Evolutionary conservation across 2,888 invertebrate species (phyloP), one percentile per base, ranked within the genome.

Genomic region (Conistra vaccinii): DNA sequence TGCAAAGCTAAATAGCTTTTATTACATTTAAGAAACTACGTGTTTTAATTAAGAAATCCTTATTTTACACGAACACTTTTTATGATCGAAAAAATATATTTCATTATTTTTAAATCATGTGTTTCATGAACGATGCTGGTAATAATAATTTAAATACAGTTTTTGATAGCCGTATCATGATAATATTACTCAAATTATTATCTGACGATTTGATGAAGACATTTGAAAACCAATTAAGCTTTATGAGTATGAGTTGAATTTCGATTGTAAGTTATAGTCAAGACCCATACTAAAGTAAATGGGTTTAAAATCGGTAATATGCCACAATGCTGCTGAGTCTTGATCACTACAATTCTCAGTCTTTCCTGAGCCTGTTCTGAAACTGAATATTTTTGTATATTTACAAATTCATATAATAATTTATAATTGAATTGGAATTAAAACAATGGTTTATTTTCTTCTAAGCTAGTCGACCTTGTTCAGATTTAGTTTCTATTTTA

Each of bases 1-100:
- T 80, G 80, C 81, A 81, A 80, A 80, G 75, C 78, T 79, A 57
- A n/a, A 68, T 26, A 71, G 61, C 60, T 69, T 70, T 81, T 82
- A 74, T 62, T 78, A 62, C 65, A 76, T 78, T 81, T 78, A 78
- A 69, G 51, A 79, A 66, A 69, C 32, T 67, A 39, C 17, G 51
- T 71, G 32, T 79, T 79, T 83, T 5, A 77, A 77, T 82, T 55
- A 55, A 10, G 45, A 48, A 77, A 77, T 70, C 67, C 70, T 32
- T 39, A 58, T 51, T 60, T 17, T 4, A 35, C 12, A 42, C 20
- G 51, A 66, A 74, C 20, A 32, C 1, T 32, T 51, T 57, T 14
- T 23, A 42, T 5, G 17, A 29, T 75, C 26, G 3, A 39, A 48
- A 26, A 48, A 51, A 29, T 35, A 51, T 32, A 53, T 79, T 26